Conservation (phyloP, 2,888 invertebrate species). For the Eupithecia subfuscata region DNA sequence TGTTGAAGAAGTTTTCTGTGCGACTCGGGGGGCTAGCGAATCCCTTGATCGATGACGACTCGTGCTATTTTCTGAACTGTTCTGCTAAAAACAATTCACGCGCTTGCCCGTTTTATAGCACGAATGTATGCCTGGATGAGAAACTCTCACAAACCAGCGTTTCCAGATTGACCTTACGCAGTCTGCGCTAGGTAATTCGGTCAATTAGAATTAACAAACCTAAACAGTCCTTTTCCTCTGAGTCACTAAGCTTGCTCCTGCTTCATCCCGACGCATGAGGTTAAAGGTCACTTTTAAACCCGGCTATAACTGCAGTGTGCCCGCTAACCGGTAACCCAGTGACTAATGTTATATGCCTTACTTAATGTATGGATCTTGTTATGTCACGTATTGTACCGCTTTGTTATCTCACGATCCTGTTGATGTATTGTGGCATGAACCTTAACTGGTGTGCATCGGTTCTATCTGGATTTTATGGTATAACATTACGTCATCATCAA, state of each 20-base stretch:
- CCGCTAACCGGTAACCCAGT: slow-evolving; percentile 56
- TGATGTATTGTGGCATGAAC: slow-evolving; percentile 19
- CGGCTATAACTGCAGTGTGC: slow-evolving; percentile 67
- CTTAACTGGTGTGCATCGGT: slow-evolving; percentile 6
- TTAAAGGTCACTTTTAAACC: slow-evolving; percentile 66
- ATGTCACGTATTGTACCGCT: slow-evolving; percentile 39
- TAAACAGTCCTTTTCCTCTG: slow-evolving; percentile 75
- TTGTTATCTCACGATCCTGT: slow-evolving; percentile 30
- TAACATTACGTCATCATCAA: background rate
- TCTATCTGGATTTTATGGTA: slow-evolving; percentile 7
- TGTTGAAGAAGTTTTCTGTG: background rate
- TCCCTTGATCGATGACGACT: background rate
- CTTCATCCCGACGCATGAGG: slow-evolving; percentile 57
- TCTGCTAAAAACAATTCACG: background rate
- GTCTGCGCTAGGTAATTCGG: slow-evolving; percentile 57
- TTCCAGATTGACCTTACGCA: slow-evolving; percentile 47
- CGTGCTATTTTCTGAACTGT: background rate
- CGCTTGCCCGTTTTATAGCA: background rate
- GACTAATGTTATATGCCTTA: slow-evolving; percentile 54
- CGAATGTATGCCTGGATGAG: background rate
- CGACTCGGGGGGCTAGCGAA: background rate
- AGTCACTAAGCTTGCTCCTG: slow-evolving; percentile 55
- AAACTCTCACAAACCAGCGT: slow-evolving; percentile 10
- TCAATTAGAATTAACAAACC: slow-evolving; percentile 65
- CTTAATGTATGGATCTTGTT: slow-evolving; percentile 42